Evolutionary conservation across 2,113 vertebrate genomes (phyloP).

Genomic region (Serinus canaria): DNA sequence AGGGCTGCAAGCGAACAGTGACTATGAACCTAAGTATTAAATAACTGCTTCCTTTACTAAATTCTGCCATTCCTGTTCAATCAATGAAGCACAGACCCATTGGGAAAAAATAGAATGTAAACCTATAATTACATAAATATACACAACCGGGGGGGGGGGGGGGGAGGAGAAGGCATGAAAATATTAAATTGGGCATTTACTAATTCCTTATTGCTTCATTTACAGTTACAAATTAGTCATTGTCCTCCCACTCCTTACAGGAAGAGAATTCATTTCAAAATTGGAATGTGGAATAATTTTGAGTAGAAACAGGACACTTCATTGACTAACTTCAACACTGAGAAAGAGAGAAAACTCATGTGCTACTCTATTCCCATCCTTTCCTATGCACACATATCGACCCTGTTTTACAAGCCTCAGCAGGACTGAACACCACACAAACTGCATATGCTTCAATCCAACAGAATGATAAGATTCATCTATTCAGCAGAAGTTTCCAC

Average conservation of each 20-base stretch:
- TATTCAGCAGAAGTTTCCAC: constrained; percentile 22
- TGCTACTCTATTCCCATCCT: not conserved
- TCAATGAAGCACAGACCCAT: not conserved
- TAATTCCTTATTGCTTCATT: constrained; percentile 3
- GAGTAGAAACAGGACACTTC: constrained; percentile 13
- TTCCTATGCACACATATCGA: not conserved
- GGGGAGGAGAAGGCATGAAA: not conserved
- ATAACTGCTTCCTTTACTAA: not conserved
- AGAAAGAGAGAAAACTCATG: not conserved
- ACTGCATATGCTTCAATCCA: not conserved
- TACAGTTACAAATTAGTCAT: not conserved
- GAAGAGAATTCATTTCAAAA: not conserved
- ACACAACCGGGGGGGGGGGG: not conserved
- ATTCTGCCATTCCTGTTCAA: not conserved
- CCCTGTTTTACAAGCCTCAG: not conserved
- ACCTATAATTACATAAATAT: not conserved
- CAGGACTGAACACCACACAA: not conserved
- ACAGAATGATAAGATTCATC: not conserved
- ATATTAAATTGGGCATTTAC: not conserved
- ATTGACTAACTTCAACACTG: not conserved
- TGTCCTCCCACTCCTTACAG: not conserved
- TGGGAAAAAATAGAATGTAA: not conserved
- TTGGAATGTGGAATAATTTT: not conserved
- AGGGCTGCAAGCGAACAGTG: not conserved
- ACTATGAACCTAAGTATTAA: not conserved